Conservation (phyloP, 2,113 vertebrate species). For the Cyanocitta stelleri region DNA sequence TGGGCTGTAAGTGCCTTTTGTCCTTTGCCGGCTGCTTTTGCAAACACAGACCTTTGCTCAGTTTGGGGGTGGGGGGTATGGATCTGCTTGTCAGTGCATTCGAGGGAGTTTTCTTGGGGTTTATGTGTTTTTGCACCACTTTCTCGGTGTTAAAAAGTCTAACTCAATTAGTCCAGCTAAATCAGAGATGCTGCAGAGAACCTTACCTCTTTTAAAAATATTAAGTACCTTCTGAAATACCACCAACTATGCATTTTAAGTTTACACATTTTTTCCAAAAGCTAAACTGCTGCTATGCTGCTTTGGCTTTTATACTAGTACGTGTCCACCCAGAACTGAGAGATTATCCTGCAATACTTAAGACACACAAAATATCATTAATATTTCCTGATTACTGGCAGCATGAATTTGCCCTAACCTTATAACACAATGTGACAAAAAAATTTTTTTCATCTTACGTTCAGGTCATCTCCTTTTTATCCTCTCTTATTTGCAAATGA, state of each 20-base stretch:
- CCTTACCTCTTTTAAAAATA: neutral
- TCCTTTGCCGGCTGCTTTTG: neutral
- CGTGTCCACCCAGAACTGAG: rapidly evolving
- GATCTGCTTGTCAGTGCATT: neutral
- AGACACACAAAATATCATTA: neutral
- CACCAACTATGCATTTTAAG: neutral
- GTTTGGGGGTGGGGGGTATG: neutral
- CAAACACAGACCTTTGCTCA: constrained; percentile 32
- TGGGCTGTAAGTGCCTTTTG: neutral
- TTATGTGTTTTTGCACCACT: neutral
- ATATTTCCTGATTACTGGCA: neutral
- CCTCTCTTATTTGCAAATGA: neutral
- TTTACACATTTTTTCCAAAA: neutral
- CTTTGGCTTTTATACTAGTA: neutral
- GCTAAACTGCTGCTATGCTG: neutral
- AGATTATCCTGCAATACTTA: neutral
- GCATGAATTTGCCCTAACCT: neutral
- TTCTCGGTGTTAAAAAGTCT: neutral
- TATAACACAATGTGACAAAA: neutral
- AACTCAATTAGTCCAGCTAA: neutral
- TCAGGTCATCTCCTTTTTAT: neutral
- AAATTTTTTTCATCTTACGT: neutral
- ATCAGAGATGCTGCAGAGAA: neutral
- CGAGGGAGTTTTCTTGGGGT: neutral
- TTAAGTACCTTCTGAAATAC: neutral